Base-by-base conservation (phyloP, 2,113 vertebrate species). In the Eleginops maclovinus region DNA sequence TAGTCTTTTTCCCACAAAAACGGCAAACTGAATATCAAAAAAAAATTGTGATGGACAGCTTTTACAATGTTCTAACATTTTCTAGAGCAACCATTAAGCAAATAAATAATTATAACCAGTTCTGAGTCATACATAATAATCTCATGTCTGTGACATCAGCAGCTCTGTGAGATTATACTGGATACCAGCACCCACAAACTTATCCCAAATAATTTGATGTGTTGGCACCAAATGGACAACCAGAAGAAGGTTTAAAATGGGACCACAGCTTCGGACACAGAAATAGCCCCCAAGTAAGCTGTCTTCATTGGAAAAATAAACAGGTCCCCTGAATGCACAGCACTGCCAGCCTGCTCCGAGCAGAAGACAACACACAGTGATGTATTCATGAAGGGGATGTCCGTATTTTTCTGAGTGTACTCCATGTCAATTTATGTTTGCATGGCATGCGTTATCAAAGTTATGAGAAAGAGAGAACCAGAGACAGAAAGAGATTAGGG, bases 221-320 rank as follows among this genome's bases (percentile, higher is more conserved):
- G 22, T 21, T 73, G 53, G 77, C 44, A 61, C 47, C 84, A 90
- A 86, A 91, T 89, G 85, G 76, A 86, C 62, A 75, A 62, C 44
- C 51, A 79, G 22, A 54, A 36, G 69, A 65, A 65, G 55, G 67
- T 82, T 62, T 28, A 77, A 72, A 53, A 88, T 49, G 66, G 77
- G 21, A 79, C 55, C 28, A 44, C 54, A 60, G 50, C 46, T 47
- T 62, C 49, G 73, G 62, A 77, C 36, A 65, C 72, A 46, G 41
- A 72, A 75, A 79, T 63, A 77, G 53, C 60, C 40, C 49, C 73
- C 71, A 61, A 64, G 74, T 63, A 75, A 74, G 44, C 80, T 53
- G 67, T 69, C 55, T 70, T 28, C 22, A 50, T 79, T 78, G 75
- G 31, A 77, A 80, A 90, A 89, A 83, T 51, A 83, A 90, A 87